Evolutionary conservation across 2,888 invertebrate species (phyloP), one percentile per base, ranked within the genome.

Genomic region (Anoplius nigerrimus): DNA sequence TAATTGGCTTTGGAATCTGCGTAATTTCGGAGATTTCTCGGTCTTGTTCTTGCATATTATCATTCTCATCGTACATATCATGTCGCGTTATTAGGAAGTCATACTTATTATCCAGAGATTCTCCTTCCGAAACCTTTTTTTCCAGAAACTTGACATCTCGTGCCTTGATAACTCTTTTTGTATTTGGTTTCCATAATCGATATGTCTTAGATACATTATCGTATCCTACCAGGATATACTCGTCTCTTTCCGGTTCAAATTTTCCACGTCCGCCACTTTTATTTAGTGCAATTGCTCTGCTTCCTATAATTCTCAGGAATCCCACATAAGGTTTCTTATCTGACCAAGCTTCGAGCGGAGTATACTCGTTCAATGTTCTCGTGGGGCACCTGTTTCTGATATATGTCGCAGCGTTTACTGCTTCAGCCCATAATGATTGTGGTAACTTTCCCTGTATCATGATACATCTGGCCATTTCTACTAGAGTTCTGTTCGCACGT

Each of bases 381-480:
- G 78, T 73, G 16, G 76, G 69, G 24, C 76, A 66, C 21, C 83
- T 57, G 58, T 87, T 87, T 2, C 73, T 66, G 11, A 83, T 64
- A 57, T 83, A 81, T 15, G 72, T 72, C 18, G 82, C 76, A 11
- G 76, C 80, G 6, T 61, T 64, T 21, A 80, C 70, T 1, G 84
- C 85, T 59, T 86, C 85, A 2, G 77, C 77, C 84, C 84, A 87
- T 43, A 83, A 78, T 5, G 45, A 53, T 3, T 72, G 57, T 16
- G 75, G 71, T 15, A 82, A 56, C 11, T 61, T 67, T 15, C 73
- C 66, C 13, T 81, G 71, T 0, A 67, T 27, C 16, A 85, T 20
- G 69, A 86, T 74, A 16, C 78, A 71, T 21, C 83, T 66, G 4
- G 82, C 78, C 60, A 73, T 75, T 24, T 84, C 82, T 8, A 83